A percentile compares a stretch with the other conserved stretches of the same genome.
These are phyloP conservation scores for Melospiza melodia DNA, from an alignment of 2,113 vertebrate genomes.

Conservation along the genomic window DNA sequence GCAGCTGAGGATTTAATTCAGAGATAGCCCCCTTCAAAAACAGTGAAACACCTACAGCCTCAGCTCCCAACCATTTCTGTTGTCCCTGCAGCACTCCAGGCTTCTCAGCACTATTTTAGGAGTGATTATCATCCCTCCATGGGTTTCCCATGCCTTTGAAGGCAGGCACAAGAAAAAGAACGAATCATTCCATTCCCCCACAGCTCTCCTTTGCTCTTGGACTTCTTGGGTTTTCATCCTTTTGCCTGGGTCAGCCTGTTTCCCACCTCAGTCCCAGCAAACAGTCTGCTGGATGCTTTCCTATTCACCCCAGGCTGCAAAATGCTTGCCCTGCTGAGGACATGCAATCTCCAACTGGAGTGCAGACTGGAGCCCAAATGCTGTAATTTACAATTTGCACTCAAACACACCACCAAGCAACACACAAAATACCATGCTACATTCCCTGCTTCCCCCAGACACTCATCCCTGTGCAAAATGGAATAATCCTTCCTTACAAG, in stretches of 20 bases:
- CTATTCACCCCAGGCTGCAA: not conserved
- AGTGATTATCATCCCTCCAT: not conserved
- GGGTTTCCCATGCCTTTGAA: constrained; percentile 6
- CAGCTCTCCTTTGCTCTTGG: not conserved
- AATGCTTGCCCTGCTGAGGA: not conserved
- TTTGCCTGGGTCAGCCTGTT: not conserved
- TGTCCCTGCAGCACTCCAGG: not conserved
- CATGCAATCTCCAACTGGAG: not conserved
- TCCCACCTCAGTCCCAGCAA: not conserved
- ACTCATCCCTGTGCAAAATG: not conserved
- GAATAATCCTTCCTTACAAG: not conserved
- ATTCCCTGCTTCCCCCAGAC: accelerated
- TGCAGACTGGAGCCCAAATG: not conserved
- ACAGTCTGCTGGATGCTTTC: not conserved
- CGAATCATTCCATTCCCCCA: not conserved
- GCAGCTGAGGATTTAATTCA: not conserved
- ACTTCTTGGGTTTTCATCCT: not conserved
- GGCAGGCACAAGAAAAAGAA: not conserved
- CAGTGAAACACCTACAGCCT: not conserved
- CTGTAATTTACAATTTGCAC: not conserved
- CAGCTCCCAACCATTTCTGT: not conserved
- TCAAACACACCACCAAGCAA: not conserved
- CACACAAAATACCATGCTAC: not conserved
- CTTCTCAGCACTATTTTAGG: not conserved
- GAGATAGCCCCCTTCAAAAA: not conserved